Evolutionary conservation across 2,888 invertebrate genomes (phyloP), one percentile per base, ranked within the genome.

Genomic region (Hemithea aestivaria): DNA sequence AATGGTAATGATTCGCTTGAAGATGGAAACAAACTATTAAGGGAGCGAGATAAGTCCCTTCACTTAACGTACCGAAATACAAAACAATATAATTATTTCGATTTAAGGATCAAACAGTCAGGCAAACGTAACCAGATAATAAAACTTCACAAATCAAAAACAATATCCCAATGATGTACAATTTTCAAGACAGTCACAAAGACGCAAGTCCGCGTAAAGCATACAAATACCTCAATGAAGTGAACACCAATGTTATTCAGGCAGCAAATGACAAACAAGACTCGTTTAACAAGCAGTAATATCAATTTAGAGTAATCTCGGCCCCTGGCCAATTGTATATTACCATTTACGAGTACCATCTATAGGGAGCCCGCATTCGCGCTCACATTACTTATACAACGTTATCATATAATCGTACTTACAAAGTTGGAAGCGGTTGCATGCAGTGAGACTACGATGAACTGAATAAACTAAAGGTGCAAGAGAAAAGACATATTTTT

Each of bases 221-320:
- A 37, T 36, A 29, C 36, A 36, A 37, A 44, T 26, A 20, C 26
- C 37, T 32, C 36, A 43, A 41, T 40, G 39, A 42, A 33, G 35
- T 32, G 32, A 42, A 35, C 36, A 35, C 28, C 34, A 21, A 34
- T 36, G 43, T 46, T 38, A 48, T 35, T 53, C 52, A 53, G 38
- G 40, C 48, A 32, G 43, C 43, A 53, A 52, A 50, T 47, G 45
- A 49, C 40, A 40, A 43, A 46, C 51, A 49, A 47, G 49, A 40
- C 47, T 41, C 51, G 58, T 52, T 56, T 51, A 52, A 47, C 51
- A 49, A 53, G 50, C 53, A 54, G 52, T 56, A 48, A 55, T 62
- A 66, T 62, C 65, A 66, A 64, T 67, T 68, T 53, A 62, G 54
- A 55, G 60, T 60, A 70, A 72, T 68, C 64, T 64, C 61, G 41